Conservation (phyloP, 2,113 vertebrate species). For the Taxidea taxus region DNA sequence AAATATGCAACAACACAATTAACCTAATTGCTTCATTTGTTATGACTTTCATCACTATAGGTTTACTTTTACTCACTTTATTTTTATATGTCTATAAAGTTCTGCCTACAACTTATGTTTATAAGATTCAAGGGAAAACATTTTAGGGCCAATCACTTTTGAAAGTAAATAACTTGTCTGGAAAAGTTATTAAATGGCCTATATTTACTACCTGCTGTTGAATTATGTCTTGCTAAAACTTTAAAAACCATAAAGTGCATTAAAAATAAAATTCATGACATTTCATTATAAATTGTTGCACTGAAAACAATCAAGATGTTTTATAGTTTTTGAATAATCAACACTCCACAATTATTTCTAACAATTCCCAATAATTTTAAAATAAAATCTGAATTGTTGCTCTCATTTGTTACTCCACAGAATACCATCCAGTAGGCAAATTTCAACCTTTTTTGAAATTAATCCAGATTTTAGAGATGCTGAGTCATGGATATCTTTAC, state of each 20-base stretch:
- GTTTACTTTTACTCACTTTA: background rate
- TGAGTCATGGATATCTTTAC: background rate
- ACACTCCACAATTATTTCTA: background rate
- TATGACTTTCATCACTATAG: background rate
- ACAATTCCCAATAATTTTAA: background rate
- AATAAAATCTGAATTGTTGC: background rate
- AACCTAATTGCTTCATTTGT: background rate
- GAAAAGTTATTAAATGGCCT: background rate
- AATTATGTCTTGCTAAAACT: background rate
- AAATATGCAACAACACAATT: background rate
- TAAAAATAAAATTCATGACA: background rate
- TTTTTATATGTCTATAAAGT: background rate
- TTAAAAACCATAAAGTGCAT: background rate
- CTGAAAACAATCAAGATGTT: constrained; percentile 6
- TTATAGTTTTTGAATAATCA: background rate
- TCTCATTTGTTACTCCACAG: background rate
- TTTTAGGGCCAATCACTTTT: background rate
- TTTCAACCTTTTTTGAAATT: background rate
- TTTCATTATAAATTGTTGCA: background rate
- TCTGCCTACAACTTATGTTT: background rate
- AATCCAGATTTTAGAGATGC: background rate
- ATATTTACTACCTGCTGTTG: background rate
- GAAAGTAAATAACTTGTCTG: background rate
- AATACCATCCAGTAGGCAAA: background rate
- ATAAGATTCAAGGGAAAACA: background rate